Evolutionary conservation across 1,140 invertebrate genomes (phyloP), one percentile per base, ranked within the genome.

Genomic region (Acyrthosiphon pisum): DNA sequence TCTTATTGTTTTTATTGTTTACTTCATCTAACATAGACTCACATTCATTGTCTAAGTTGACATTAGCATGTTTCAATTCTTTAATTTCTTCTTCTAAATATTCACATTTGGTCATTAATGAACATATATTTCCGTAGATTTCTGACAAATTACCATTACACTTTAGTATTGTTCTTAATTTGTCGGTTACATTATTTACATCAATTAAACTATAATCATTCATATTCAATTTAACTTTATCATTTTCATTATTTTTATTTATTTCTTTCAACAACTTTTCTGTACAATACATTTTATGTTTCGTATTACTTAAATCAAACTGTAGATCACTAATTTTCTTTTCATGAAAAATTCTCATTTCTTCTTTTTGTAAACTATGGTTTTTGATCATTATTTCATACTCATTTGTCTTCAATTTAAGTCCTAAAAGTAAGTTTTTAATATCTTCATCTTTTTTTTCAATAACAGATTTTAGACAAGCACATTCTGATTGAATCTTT

Each of bases 391-490:
- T 53, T 50, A 11, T 81, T 84, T 92, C 76, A 53, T 84, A 92
- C 26, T 92, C 91, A 18, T 83, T 84, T 81, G 76, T n/a, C 35
- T 92, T 92, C 18, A 84, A 48, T 46, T 83, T 6, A 53, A 84
- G 7, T 50, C 53, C 35, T 35, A 84, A 30, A 35, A 84, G 8
- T 50, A 92, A 84, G 35, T 81, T 84, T 53, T 84, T 81, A 50
- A 92, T 92, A 84, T 83, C 60, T 50, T 92, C 68, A 81, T 92
- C 91, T 92, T 92, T 92, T 37, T 92, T 50, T 53, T 92, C 91
- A 6, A 92, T 44, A 92, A 92, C 4, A 83, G 76, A 44, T 84
- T 92, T 83, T 4, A 92, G 22, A 53, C 76, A 84, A 53, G 18
- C n/a, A 83, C 44, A 81, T 83, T 92, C 68, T 6, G 68, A 92